These are phyloP conservation scores for Acanthosoma haemorrhoidale DNA, from an alignment of 2,888 invertebrate species.

Conservation along the genomic window DNA sequence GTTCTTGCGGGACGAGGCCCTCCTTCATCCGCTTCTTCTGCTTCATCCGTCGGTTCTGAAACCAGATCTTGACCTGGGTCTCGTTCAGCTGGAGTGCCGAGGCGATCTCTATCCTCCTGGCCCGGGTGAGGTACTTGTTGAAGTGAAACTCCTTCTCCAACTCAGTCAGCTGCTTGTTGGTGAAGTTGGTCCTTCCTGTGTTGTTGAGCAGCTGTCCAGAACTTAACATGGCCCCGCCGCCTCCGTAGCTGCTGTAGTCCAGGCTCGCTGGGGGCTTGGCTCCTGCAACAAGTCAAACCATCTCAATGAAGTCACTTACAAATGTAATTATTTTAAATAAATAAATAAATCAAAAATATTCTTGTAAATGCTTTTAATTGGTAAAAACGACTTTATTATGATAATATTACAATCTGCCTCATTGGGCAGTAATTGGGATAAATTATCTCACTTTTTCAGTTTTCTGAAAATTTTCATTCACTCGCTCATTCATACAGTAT, in stretches of 20 bases:
- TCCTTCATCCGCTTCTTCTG: conserved; percentile 91
- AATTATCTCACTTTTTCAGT: too few relatives aligned
- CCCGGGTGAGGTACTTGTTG: conserved; percentile 96
- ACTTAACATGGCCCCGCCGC: conserved; percentile 34
- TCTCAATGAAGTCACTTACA: neutral
- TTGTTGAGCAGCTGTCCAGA: conserved; percentile 53
- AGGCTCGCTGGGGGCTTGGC: conserved; percentile 38
- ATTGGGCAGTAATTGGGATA: too few relatives aligned
- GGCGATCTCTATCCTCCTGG: conserved; percentile 95
- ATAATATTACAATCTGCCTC: too few relatives aligned
- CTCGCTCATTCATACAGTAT: too few relatives aligned
- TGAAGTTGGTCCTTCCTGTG: conserved; percentile 96
- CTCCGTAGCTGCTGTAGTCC: conserved; percentile 33
- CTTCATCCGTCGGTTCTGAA: conserved; percentile 97
- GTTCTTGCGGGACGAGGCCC: conserved; percentile 35
- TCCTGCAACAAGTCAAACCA: conserved; percentile 34
- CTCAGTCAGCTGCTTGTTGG: conserved; percentile 98
- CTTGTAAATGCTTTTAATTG: too few relatives aligned
- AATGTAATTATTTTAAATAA: too few relatives aligned
- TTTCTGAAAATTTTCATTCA: too few relatives aligned
- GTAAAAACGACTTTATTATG: too few relatives aligned
- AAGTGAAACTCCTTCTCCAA: conserved; percentile 99
- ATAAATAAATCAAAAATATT: too few relatives aligned
- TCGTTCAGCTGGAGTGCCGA: conserved; percentile 93
- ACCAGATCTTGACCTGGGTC: conserved; percentile 77